Evolutionary conservation across 2,113 vertebrate species (phyloP).

Genomic region (Gavialis gangeticus): DNA sequence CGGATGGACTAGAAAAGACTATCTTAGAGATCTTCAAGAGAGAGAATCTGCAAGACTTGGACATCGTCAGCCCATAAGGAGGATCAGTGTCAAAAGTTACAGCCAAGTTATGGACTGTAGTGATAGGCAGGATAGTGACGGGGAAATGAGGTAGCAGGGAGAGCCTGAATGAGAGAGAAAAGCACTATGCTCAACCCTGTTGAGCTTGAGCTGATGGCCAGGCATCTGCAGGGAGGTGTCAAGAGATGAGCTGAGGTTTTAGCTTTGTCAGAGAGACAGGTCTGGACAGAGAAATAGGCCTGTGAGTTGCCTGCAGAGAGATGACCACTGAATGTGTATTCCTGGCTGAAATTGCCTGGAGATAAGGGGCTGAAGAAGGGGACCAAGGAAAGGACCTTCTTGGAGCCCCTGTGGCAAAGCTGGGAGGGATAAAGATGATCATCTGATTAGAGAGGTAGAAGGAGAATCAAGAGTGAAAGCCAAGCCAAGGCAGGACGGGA

Average conservation of each 20-base stretch:
- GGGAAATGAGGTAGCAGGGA: not conserved
- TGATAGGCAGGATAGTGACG: not conserved
- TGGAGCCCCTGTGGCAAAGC: no score
- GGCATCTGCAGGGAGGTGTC: fast-evolving
- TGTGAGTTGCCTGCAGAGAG: not conserved
- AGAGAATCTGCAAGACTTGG: no score
- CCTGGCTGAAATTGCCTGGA: not conserved
- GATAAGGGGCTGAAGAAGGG: not conserved
- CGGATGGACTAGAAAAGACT: not conserved
- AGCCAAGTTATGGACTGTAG: no score
- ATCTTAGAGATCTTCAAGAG: not conserved
- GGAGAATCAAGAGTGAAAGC: not conserved
- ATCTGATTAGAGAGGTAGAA: not conserved
- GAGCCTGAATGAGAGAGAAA: not conserved
- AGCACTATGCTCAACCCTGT: not conserved
- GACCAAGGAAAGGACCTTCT: not conserved
- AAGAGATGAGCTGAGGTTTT: not conserved
- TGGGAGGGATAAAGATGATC: no score
- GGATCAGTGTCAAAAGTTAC: no score
- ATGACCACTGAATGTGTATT: not conserved
- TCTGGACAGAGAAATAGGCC: not conserved
- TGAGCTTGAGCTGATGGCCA: not conserved
- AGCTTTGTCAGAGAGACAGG: not conserved
- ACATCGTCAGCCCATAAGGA: no score
- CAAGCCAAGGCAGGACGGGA: not conserved